Conservation (phyloP, 2,113 vertebrate species). For the Saguinus imperator region DNA sequence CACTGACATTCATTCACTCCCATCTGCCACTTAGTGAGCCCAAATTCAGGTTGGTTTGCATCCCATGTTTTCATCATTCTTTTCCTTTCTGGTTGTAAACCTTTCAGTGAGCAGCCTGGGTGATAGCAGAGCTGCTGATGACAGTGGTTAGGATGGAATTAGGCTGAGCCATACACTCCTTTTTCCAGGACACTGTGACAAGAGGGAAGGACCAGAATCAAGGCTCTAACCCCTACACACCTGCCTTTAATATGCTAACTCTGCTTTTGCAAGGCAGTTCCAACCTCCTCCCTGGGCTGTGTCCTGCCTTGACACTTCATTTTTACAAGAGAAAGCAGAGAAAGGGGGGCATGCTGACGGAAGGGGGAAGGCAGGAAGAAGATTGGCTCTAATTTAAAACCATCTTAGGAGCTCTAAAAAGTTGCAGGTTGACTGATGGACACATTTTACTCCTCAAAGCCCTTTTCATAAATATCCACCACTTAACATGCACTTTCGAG, state of each 20-base stretch:
- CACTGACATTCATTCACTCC: not conserved
- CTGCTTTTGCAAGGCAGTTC: not conserved
- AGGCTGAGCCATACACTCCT: not conserved
- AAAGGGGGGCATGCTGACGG: not conserved
- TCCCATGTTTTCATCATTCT: not conserved
- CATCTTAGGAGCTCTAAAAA: constrained; percentile 56
- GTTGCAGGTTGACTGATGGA: constrained; percentile 52
- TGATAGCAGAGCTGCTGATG: not conserved
- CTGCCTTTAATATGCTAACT: not conserved
- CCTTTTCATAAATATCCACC: constrained; percentile 57
- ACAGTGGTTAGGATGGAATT: not conserved
- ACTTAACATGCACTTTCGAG: constrained; percentile 56
- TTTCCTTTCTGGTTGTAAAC: not conserved
- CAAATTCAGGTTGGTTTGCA: not conserved
- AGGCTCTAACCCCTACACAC: not conserved
- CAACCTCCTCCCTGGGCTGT: not conserved
- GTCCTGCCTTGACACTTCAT: not conserved
- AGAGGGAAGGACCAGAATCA: not conserved
- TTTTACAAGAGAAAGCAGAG: not conserved
- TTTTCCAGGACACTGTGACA: not conserved
- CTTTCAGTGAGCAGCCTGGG: not conserved
- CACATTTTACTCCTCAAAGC: constrained; percentile 50
- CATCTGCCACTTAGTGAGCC: not conserved
- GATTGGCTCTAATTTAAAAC: constrained; percentile 63
- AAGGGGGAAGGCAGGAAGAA: not conserved